Evolutionary conservation across 2,888 invertebrate species (phyloP), one percentile per base, ranked within the genome.

Genomic region (Epiperipatus broadwayi): DNA sequence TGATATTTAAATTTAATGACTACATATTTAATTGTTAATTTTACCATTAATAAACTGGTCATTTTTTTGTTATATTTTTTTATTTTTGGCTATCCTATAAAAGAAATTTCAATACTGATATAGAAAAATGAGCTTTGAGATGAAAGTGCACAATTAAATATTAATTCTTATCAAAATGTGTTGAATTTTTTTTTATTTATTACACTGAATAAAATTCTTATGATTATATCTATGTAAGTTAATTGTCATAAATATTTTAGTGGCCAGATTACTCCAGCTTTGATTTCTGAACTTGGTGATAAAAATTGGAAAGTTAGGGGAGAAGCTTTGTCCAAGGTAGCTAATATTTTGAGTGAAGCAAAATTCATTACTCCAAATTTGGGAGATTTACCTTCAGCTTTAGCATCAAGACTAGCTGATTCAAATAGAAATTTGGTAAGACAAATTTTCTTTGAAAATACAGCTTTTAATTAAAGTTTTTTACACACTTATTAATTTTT

Each of bases 301-400:
- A 85, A 83, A 59, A 83, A 83, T 60, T 93, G 91, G 91, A 91
- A 91, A 67, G 75, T 61, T 4, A 67, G 79, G 41, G 74, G 72
- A 48, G 79, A 80, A 59, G 78, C 72, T 1, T 54, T 81, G 15
- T 71, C 70, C 46, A 78, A 78, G 59, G 61, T 84, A 12, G 70
- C 67, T 40, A 66, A 65, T 1, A 73, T 84, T 29, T 63, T 85
- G 22, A 68, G 62, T 14, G 79, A 75, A 37, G 75, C 79, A 0
- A 75, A 78, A 47, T 71, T 78, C 5, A 80, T 93, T 44, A 81
- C 79, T 49, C 64, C 79, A 0, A 72, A 73, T 12, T 67, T 93
- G 28, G 87, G 85, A 0, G 84, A 84, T 53, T 59, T 89, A 25
- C 78, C 84, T 0, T 73, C 77, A 37, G 77, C 78, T 0, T 58